Base-by-base conservation (phyloP, 2,888 invertebrate genomes). In the Melanostoma mellinum region DNA sequence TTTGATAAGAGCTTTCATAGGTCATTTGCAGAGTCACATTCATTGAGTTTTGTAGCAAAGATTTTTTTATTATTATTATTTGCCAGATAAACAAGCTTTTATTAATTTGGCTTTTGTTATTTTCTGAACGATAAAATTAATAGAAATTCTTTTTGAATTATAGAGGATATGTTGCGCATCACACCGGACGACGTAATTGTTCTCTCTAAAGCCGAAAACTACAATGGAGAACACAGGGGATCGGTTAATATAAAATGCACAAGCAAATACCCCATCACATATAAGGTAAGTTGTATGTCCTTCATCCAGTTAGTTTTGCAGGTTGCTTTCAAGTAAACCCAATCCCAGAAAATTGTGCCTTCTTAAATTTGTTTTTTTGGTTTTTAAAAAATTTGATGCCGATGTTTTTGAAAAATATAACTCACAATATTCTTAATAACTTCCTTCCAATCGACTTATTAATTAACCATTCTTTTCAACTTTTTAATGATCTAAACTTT, bases 231-330 rank as follows among this genome's bases (percentile, higher is more conserved):
- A 88, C 90, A 95, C 36, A 92, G 93, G 1, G 95, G 95, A 60
- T 93, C 93, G 42, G 93, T 95, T 87, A 93, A 92, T 0, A 92
- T 98, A 10, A 94, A 94, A 36, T 97, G 97, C 89, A 93, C 93
- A 87, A 94, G 95, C 75, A 92, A 93, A 68, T 90, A 91, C 81
- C 89, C 93, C 71, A 90, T 95, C 36, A 94, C 95, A 6, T 96
- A 93, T 88, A 96, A 96, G 93, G 95, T 95, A 91, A 87, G 85
- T 67, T 50, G 9, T 3, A 10, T 36, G 20, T 6, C 6, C 6
- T 42, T 42, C 1, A 20, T 20, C 20, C 20, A 20, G 20, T 20
- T 9, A 8, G 42, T 1, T 42, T 42, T 42, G 9, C 9, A 42
- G 6, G 42, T 9, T 42, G 6, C 6, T 42, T 42, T 42, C 6